Base-by-base conservation (phyloP, 2,797 vertebrate species). In the Poeciliopsis gracilis region DNA sequence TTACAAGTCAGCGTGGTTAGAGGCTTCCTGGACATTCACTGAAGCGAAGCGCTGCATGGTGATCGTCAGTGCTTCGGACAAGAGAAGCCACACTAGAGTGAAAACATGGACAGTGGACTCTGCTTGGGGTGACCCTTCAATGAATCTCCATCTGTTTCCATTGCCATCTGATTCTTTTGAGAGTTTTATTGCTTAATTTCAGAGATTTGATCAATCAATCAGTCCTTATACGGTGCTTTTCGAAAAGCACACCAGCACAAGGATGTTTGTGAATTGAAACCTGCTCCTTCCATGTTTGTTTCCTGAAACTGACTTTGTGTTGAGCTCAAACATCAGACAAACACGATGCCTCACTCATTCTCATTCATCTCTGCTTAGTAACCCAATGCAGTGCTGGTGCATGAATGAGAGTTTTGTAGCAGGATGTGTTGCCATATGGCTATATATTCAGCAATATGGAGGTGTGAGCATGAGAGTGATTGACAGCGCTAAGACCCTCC, bases 1-100 rank as follows among this genome's bases (percentile, higher is more conserved):
- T 70, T 70, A 10, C 43, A 2, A 79, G 75, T 85, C 86, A 88
- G 83, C 75, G 77, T 45, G 74, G 57, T 72, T 57, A 73, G 38
- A 36, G 41, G 79, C 20, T 43, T 77, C 81, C 53, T 73, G 55
- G 66, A 66, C 28, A 43, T n/a, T 28, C 16, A 43, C 23, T 69
- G 2, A 57, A 49, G 12, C 47, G 30, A 63, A 67, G 23, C 4
- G 47, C 51, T 71, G 7, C 12, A 45, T n/a, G 1, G 33, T 33
- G 28, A 72, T 25, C 33, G 25, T 51, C 30, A 25, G 20, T 4
- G 18, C 18, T 67, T 41, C 6, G 33, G 10, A 67, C 36, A 67
- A 67, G 10, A 41, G 25, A 23, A 67, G 63, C 33, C 36, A 12
- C 18, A 41, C 10, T 41, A 25, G 12, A 66, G 18, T 51, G 18